These are phyloP conservation scores for Epinephelus awoara DNA, from an alignment of 2,797 vertebrate species.

Conservation along the genomic window DNA sequence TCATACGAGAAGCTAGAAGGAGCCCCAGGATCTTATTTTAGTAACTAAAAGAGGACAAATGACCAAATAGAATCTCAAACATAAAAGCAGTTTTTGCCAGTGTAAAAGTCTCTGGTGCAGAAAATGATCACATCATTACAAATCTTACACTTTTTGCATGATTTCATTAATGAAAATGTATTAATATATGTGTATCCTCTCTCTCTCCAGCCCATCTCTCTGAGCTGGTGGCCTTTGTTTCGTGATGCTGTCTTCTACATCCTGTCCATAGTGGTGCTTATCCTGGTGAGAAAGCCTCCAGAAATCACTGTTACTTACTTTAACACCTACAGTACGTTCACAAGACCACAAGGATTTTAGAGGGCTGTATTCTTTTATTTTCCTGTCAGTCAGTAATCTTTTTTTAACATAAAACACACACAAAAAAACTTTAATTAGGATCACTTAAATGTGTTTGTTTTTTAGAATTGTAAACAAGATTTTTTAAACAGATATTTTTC, in stretches of 20 bases:
- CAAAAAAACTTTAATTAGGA: too few relatives aligned
- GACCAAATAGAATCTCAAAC: background rate
- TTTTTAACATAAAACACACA: background rate
- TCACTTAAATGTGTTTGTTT: too few relatives aligned
- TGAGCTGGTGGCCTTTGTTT: constrained; percentile 89
- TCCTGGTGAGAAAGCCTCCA: constrained; percentile 80
- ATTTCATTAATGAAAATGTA: background rate
- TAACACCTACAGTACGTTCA: background rate
- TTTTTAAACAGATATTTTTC: too few relatives aligned
- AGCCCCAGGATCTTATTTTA: background rate
- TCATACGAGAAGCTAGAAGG: background rate
- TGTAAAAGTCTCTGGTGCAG: background rate
- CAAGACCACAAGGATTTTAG: background rate
- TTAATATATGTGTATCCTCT: too few relatives aligned
- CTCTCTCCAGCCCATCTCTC: constrained; percentile 79
- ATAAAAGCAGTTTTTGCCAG: background rate
- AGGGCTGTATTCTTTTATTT: background rate
- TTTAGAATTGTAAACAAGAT: too few relatives aligned
- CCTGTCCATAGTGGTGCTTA: constrained; percentile 86
- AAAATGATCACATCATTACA: background rate
- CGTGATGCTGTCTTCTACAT: constrained; percentile 88
- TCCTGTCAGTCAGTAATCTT: background rate
- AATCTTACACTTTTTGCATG: background rate
- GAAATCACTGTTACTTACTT: background rate
- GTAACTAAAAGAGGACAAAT: background rate